A percentile compares a stretch with the other conserved stretches of the same genome.
These are phyloP conservation scores for Cartodere bifasciata DNA, from an alignment of 2,888 invertebrate species.

Conservation along the genomic window DNA sequence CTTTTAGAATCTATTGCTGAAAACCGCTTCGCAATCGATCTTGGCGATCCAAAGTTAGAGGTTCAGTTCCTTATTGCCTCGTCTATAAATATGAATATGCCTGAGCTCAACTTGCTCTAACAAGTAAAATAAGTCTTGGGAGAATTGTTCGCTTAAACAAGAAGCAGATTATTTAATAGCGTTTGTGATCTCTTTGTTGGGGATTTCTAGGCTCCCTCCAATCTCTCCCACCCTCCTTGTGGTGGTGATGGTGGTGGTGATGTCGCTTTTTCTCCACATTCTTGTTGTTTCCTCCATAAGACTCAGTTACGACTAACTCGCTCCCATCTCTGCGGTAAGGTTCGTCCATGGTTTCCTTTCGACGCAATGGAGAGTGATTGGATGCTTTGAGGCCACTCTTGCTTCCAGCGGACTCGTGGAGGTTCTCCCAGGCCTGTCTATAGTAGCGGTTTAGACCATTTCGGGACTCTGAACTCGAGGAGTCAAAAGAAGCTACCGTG, in stretches of 20 bases:
- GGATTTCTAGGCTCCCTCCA: conserved; percentile 38
- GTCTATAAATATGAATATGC: too few relatives aligned
- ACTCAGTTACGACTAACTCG: conserved; percentile 61
- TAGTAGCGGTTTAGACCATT: conserved; percentile 75
- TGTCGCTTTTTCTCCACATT: conserved; percentile 49
- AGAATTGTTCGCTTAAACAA: too few relatives aligned
- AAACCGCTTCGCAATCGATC: too few relatives aligned
- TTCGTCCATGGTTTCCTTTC: conserved; percentile 62
- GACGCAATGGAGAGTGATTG: conserved; percentile 46
- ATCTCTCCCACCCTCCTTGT: conserved; percentile 50
- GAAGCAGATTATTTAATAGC: too few relatives aligned
- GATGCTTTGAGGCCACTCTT: conserved; percentile 33
- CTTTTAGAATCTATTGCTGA: too few relatives aligned
- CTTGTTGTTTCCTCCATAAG: conserved; percentile 34
- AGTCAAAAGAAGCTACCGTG: conserved; percentile 81
- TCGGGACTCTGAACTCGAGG: conserved; percentile 74
- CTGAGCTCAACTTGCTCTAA: too few relatives aligned
- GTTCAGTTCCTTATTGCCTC: too few relatives aligned
- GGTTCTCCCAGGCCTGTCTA: conserved; percentile 86
- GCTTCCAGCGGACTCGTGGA: conserved; percentile 66
- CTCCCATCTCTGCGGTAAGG: conserved; percentile 54
- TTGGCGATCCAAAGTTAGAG: too few relatives aligned
- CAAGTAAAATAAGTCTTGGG: too few relatives aligned
- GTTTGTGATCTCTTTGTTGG: conserved; percentile 43
- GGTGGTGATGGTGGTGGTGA: conserved; percentile 69